phyloP scores from a whole-genome alignment of 2,888 invertebrate genomes.

The Alitta virens region DNA sequence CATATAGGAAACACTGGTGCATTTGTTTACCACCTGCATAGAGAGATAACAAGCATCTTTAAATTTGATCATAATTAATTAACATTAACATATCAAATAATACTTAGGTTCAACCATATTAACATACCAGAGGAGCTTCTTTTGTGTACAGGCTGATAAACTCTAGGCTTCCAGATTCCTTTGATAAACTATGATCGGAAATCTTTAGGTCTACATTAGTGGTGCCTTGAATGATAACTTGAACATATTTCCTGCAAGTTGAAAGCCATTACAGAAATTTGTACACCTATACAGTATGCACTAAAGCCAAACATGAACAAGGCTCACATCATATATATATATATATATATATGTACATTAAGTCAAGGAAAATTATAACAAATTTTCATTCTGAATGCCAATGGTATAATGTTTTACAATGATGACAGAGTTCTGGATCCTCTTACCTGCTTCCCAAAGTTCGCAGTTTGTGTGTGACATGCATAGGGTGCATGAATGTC shows the following conservation, averaged over 20 bases:
- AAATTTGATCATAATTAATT: too few relatives aligned
- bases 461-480: conserved; percentile 76
- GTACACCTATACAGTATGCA: too few relatives aligned
- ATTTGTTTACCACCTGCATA: conserved; percentile 69
- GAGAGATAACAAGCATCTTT: neutral
- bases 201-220: neutral
- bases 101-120: too few relatives aligned
- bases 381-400: too few relatives aligned
- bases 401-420: too few relatives aligned
- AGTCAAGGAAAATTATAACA: too few relatives aligned
- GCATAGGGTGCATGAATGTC: conserved; percentile 69
- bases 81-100: too few relatives aligned
- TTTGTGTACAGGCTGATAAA: neutral
- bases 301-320: too few relatives aligned
- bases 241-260: neutral
- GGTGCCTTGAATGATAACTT: neutral
- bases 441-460: conserved; percentile 60
- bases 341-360: too few relatives aligned
- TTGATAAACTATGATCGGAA: neutral
- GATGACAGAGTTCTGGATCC: too few relatives aligned
- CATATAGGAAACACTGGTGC: conserved; percentile 76
- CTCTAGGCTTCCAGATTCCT: neutral
- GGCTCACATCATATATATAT: too few relatives aligned
- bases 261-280: too few relatives aligned
- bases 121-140: neutral